These are phyloP conservation scores for Schizaphis graminum DNA, from an alignment of 2,888 invertebrate species.

Conservation along the genomic window DNA sequence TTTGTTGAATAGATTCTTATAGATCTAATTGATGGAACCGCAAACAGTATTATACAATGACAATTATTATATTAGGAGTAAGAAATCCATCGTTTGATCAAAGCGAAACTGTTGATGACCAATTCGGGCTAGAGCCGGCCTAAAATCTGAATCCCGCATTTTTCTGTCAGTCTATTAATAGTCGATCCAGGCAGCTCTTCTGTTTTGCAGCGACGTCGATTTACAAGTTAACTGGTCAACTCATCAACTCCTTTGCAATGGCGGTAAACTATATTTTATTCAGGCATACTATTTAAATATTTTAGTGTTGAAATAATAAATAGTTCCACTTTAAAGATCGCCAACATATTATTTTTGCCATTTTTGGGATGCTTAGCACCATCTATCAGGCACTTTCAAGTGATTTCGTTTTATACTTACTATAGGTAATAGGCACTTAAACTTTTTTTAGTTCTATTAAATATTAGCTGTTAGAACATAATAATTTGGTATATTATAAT, in stretches of 20 bases:
- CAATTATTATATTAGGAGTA: slow-evolving; percentile 6
- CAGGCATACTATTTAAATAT: not conserved
- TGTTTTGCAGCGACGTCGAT: not conserved
- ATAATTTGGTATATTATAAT: not conserved
- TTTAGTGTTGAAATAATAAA: not conserved
- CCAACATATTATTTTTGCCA: not conserved
- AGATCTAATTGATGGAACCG: not conserved
- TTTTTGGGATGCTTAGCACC: not conserved
- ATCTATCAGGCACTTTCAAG: too few relatives aligned
- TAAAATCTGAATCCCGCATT: not conserved
- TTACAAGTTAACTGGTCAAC: not conserved
- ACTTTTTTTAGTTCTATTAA: not conserved
- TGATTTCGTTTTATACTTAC: not conserved
- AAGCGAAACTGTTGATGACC: not conserved
- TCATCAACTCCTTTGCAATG: not conserved
- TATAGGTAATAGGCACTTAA: not conserved
- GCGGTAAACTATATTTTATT: slow-evolving; percentile 51
- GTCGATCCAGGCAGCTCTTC: not conserved
- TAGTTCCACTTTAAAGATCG: not conserved
- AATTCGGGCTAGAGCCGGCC: slow-evolving; percentile 27
- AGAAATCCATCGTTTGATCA: not conserved
- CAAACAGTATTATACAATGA: not conserved
- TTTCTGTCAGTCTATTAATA: slow-evolving; percentile 51
- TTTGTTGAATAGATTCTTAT: not conserved
- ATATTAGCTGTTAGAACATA: not conserved